phyloP scores from a whole-genome alignment of 64 coral and sea anemone genomes.

The Pachyseris speciosa region DNA sequence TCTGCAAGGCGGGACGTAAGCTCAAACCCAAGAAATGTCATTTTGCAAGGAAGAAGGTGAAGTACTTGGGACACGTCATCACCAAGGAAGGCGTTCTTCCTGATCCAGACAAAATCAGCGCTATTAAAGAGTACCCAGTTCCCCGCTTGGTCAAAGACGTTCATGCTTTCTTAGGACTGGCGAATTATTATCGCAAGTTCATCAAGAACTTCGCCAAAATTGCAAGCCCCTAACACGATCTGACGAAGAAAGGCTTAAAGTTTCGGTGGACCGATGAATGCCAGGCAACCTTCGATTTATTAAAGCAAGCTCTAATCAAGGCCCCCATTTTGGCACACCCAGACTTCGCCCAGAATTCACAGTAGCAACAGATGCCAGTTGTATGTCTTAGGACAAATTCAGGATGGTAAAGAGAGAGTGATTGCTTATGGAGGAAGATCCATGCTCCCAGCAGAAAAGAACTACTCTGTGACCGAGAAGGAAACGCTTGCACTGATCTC shows the following conservation, averaged over 20 bases:
- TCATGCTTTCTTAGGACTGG: conserved; percentile 24
- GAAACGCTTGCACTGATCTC: not conserved
- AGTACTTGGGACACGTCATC: not conserved
- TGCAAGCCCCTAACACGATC: not conserved
- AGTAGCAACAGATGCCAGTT: not conserved
- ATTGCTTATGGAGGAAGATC: conserved; percentile 7
- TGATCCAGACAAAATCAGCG: conserved; percentile 26
- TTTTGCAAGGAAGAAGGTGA: not conserved
- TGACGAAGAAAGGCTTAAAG: not conserved
- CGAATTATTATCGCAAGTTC: conserved; percentile 31
- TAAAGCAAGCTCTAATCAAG: not conserved
- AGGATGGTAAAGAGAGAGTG: not conserved
- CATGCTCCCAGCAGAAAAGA: not conserved
- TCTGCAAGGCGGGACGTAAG: not conserved
- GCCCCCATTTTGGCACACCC: conserved; percentile 40
- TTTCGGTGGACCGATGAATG: not conserved
- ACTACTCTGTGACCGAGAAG: conserved; percentile 3
- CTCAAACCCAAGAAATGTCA: conserved; percentile 9
- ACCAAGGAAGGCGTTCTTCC: not conserved
- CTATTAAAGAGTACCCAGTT: not conserved
- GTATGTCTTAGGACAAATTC: not conserved
- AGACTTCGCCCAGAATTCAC: too few species aligned
- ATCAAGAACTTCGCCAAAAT: conserved; percentile 33
- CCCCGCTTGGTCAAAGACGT: not conserved
- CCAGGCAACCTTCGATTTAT: conserved; percentile 16